A percentile compares a stretch with the other conserved stretches of the same genome.
These are phyloP conservation scores for Elgonia sp. DNA, from an alignment of 2,888 invertebrate genomes.

Conservation along the genomic window DNA sequence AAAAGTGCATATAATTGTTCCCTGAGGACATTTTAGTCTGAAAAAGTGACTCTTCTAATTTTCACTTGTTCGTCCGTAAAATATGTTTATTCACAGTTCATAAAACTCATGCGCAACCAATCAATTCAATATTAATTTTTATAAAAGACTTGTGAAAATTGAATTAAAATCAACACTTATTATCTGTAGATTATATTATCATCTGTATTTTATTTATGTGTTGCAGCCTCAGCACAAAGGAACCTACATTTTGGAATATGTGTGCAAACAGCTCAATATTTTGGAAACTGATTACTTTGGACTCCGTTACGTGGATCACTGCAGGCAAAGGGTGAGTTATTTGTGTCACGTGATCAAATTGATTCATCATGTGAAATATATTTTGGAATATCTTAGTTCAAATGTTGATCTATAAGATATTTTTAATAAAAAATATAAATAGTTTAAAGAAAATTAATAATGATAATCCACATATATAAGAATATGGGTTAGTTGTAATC, in stretches of 20 bases:
- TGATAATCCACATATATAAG: too few relatives aligned
- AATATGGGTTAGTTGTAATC: too few relatives aligned
- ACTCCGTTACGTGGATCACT: constrained; percentile 95
- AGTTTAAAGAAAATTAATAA: too few relatives aligned
- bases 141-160: constrained; percentile 14
- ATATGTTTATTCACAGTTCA: constrained; percentile 1
- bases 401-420: too few relatives aligned
- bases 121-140: constrained; percentile 41
- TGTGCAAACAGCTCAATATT: constrained; percentile 96
- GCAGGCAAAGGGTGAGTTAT: constrained; percentile 93
- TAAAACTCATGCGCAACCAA: constrained; percentile 19
- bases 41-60: constrained; percentile 15
- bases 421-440: too few relatives aligned
- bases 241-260: constrained; percentile 95
- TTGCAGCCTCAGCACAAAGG: constrained; percentile 96
- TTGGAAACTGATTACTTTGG: constrained; percentile 98
- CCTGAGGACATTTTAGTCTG: background rate
- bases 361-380: too few relatives aligned
- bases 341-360: background rate
- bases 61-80: background rate
- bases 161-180: constrained; percentile 31
- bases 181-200: too few relatives aligned
- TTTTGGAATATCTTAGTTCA: too few relatives aligned
- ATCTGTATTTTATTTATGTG: constrained; percentile 68
- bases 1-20: background rate